Percentiles rank a stretch among this genome's conserved stretches.
Evolutionary conservation across 2,113 vertebrate species (phyloP).

Genomic region (Prinia subflava): DNA sequence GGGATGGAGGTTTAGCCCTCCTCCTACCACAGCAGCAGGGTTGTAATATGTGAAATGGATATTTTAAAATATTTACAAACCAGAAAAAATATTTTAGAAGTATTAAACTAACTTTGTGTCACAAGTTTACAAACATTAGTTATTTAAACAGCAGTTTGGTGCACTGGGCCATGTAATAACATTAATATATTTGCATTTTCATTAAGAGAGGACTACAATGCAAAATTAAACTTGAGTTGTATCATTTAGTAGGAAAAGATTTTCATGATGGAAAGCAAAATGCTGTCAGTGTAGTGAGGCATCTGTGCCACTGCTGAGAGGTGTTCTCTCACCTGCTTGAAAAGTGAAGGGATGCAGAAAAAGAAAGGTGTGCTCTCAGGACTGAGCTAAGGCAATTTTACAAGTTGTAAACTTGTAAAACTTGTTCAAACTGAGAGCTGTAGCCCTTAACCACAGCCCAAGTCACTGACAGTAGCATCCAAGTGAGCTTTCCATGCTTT

Average conservation of each 20-base stretch:
- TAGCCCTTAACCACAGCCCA: neutral
- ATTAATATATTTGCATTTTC: neutral
- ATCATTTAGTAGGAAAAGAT: neutral
- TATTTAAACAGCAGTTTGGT: neutral
- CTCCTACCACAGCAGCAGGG: neutral
- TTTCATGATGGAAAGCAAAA: neutral
- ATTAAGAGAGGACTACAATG: neutral
- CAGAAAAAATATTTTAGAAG: neutral
- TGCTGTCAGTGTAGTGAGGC: neutral
- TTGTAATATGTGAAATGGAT: neutral
- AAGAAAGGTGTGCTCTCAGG: accelerated
- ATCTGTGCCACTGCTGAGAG: neutral
- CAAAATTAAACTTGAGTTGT: neutral
- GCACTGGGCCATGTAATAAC: neutral
- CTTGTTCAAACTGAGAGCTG: neutral
- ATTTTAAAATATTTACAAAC: neutral
- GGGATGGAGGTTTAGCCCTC: neutral
- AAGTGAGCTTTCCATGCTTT: neutral
- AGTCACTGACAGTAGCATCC: neutral
- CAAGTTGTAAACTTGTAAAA: accelerated
- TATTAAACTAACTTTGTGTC: neutral
- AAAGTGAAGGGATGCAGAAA: neutral
- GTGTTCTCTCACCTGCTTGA: neutral
- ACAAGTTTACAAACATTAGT: neutral
- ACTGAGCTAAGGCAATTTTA: neutral